These are phyloP conservation scores for Alouatta palliata DNA, from an alignment of 2,113 vertebrate genomes.

Conservation along the genomic window DNA sequence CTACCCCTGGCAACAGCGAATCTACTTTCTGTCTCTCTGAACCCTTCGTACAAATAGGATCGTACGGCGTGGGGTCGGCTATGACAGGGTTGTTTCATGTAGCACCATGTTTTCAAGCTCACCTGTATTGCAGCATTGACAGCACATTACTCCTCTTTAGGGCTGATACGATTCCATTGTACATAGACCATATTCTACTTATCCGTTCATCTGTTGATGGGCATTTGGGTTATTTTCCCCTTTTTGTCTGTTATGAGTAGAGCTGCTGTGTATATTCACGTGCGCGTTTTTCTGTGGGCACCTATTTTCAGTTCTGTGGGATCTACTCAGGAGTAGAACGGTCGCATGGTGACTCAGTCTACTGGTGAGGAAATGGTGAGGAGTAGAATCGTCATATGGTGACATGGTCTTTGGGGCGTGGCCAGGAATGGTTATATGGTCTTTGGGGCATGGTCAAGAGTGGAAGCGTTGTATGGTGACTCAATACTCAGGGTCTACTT, in stretches of 20 bases:
- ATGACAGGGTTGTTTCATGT: rapidly evolving
- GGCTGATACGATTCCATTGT: rapidly evolving
- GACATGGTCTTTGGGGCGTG: too few relatives aligned
- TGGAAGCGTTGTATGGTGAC: too few relatives aligned
- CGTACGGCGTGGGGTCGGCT: rapidly evolving
- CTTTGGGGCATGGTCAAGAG: background rate
- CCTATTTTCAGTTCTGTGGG: background rate
- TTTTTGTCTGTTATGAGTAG: rapidly evolving
- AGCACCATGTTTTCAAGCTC: background rate
- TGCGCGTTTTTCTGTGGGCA: rapidly evolving
- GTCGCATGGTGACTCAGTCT: background rate
- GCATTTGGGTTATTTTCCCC: rapidly evolving
- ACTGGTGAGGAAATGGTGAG: background rate
- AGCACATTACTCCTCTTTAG: rapidly evolving
- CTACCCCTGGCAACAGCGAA: rapidly evolving
- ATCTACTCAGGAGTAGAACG: background rate
- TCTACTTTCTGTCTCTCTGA: background rate
- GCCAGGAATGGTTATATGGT: too few relatives aligned
- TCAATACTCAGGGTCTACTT: too few relatives aligned
- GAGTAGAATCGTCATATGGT: rapidly evolving
- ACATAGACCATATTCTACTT: rapidly evolving
- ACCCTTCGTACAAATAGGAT: rapidly evolving
- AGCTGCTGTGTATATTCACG: rapidly evolving
- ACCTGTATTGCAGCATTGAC: rapidly evolving
- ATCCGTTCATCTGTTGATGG: rapidly evolving